These are phyloP conservation scores for Rhombomys opimus DNA, from an alignment of 2,113 vertebrate species.

Conservation along the genomic window DNA sequence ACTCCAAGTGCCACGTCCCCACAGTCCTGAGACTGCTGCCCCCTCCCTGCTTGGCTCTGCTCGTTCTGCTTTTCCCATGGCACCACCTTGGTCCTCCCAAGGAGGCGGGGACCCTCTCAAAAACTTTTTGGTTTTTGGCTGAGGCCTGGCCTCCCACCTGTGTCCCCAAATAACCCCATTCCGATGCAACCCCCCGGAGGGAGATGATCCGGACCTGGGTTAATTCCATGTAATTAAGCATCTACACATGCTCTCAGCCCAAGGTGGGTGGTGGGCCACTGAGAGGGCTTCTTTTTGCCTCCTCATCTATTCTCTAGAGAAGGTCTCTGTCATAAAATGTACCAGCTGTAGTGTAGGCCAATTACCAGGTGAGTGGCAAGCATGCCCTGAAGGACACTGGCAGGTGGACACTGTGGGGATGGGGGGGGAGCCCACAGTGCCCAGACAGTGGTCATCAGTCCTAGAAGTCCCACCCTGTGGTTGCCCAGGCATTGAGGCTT, in stretches of 20 bases:
- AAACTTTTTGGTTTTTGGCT: background rate
- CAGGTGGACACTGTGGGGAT: background rate
- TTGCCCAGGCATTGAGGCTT: background rate
- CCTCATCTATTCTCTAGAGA: background rate
- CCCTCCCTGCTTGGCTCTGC: background rate
- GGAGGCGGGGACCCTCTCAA: background rate
- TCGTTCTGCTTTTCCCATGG: too few species aligned
- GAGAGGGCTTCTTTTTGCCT: background rate
- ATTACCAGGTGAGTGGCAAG: background rate
- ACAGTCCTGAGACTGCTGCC: rapidly evolving
- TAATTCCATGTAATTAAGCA: background rate
- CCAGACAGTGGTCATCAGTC: background rate
- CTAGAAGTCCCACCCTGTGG: background rate
- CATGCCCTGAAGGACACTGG: background rate
- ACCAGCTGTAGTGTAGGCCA: background rate
- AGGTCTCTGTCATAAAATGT: background rate
- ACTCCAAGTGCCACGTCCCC: background rate
- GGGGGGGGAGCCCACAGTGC: background rate
- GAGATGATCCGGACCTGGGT: background rate
- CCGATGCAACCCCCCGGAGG: too few species aligned
- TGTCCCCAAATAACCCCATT: background rate
- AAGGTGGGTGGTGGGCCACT: background rate
- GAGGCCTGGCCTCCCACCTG: background rate
- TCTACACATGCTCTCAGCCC: background rate
- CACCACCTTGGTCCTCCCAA: background rate